Evolutionary conservation across 64 coral and sea anemone species (phyloP).

Genomic region (Dendronephthya gigantea): DNA sequence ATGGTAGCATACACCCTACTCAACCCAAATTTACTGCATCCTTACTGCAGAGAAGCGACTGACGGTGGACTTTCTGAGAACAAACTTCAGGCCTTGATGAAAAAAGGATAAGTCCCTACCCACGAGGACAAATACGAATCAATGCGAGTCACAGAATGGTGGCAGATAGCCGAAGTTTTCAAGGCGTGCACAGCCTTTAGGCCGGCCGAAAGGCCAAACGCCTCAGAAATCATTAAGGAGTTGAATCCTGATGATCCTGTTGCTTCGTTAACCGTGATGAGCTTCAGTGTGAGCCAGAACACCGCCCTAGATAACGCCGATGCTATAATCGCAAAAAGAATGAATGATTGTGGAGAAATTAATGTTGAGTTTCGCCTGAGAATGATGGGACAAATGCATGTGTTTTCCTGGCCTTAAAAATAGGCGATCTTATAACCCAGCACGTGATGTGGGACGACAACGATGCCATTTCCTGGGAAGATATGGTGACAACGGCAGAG

Average conservation of each 20-base stretch:
- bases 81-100: neutral
- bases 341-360: neutral
- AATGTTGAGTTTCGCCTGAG: neutral
- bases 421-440: neutral
- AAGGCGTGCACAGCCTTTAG: neutral
- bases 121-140: neutral
- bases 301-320: neutral
- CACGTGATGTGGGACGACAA: neutral
- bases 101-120: neutral
- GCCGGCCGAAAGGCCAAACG: neutral
- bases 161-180: neutral
- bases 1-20: slow-evolving; percentile 13
- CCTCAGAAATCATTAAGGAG: neutral
- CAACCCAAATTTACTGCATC: slow-evolving; percentile 26
- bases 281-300: neutral
- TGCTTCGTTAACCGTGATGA: neutral
- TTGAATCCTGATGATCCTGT: neutral
- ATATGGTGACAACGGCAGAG: neutral
- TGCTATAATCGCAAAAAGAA: neutral
- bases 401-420: neutral
- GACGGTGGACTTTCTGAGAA: neutral
- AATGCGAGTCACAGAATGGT: slow-evolving; percentile 9
- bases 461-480: neutral
- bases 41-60: slow-evolving; percentile 1
- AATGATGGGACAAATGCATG: neutral